Base-by-base conservation (phyloP, 1,140 invertebrate species). In the Theocolax elegans region DNA sequence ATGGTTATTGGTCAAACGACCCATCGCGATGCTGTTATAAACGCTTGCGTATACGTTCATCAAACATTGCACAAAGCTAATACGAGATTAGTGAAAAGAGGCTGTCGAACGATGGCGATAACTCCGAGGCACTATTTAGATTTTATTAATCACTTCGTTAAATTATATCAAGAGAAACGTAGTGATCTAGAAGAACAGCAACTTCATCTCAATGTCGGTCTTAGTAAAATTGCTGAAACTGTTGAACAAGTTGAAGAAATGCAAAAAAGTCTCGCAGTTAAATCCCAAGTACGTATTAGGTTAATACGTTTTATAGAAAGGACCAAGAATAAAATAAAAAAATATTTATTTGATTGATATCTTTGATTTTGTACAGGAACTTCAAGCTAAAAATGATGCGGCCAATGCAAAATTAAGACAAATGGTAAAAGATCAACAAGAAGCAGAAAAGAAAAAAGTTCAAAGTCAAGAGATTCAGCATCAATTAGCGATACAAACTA, bases 171-270 rank as follows among this genome's bases (percentile, higher is more conserved):
- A 77, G 98, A 99, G 84, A 99, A 99, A 85, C 91, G 97, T 29
- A 95, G 96, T 7, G 97, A 99, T 81, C 87, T 99, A 38, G 98
- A 99, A 84, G 98, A 99, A 80, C 97, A 99, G 81, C 97, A 99
- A 80, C 88, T 99, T 1, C 98, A 99, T 88, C 87, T 99, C 66
- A 99, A 99, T 83, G 97, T 99, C 48, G 98, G 98, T 87, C 87
- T 99, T 23, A 95, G 94, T 74, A 99, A 99, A 85, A 99, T 99
- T 74, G 94, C 96, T 0, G 98, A 99, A 87, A 99, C 98, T 29
- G 97, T 99, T 1, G 97, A 99, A 80, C 98, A 99, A 85, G 98
- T 99, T 3, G 97, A 99, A 83, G 97, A 99, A 84, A 96, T 99
- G 91, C 98, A 99, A 80, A 98, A 98, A 85, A 98, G 96, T 73